Evolutionary conservation across 2,113 vertebrate genomes (phyloP), one percentile per base, ranked within the genome.

Genomic region (Lepisosteus osseus): DNA sequence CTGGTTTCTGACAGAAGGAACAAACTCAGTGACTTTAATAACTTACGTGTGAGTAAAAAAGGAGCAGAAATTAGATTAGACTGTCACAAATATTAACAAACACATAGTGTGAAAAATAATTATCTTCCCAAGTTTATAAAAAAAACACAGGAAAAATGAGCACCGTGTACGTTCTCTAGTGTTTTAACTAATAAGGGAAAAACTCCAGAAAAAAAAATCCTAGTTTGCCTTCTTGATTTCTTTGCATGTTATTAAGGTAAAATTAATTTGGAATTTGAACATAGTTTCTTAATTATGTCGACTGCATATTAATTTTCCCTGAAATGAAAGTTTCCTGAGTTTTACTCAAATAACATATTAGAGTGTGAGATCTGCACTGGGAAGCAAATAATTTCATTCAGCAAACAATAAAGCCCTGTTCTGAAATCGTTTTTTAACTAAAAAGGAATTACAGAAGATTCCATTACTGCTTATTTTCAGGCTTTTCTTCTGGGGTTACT

Each of bases 1-100:
- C 86, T 0, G 86, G 77, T 83, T 93, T 94, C 92, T 94, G 66
- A n/a, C 56, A 6, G 12, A 17, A 47, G 61, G 41, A 3, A 17
- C 4, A 42, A 17, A 51, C 29, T 29, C 29, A 29, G 29, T 29
- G 29, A 29, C 29, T 29, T 29, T 29, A 29, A 29, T 1, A 29
- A 29, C 29, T 29, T 29, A 29, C 29, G 1, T 29, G 29, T 29
- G 29, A 29, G 47, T 51, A 67, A 41, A 57, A 59, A 65, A 65
- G 29, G 29, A 29, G 1, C 29, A 29, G 29, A 66, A 55, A 44
- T 59, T 66, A 54, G n/a, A 13, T 44, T 54, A n/a, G 12, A 7
- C 6, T 44, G 63, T 56, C 42, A 51, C 57, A 72, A 57, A 72
- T 65, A 59, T 17, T 2, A n/a, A 14, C 57, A 59, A 72, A 72